Conservation (phyloP, 2,113 vertebrate genomes). For the Siphamia tubifer region DNA sequence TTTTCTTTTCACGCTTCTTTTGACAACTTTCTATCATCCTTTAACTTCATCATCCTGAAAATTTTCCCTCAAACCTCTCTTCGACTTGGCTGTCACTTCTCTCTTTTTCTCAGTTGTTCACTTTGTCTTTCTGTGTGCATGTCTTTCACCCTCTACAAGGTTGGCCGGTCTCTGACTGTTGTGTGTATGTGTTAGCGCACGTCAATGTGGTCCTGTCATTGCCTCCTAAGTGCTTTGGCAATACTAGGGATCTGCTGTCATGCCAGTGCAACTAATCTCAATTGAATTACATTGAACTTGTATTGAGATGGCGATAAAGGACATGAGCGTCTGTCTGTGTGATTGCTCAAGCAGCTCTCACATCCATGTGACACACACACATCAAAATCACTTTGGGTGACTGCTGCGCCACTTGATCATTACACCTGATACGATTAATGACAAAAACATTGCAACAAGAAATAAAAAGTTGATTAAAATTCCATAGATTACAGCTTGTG, state of each 20-base stretch:
- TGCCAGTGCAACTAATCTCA: conserved; percentile 79
- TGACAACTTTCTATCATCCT: conserved; percentile 36
- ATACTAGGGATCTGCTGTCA: conserved; percentile 80
- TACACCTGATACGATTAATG: conserved; percentile 5
- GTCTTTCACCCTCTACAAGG: conserved; percentile 25
- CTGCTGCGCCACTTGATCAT: conserved; percentile 6
- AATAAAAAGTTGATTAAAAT: conserved; percentile 1
- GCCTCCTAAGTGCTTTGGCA: conserved; percentile 81
- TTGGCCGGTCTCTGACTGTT: conserved; percentile 42
- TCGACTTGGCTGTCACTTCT: conserved; percentile 36
- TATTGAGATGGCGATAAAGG: conserved; percentile 70
- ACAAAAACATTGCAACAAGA: not conserved
- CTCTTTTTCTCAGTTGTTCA: not conserved
- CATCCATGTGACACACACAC: not conserved
- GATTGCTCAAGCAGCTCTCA: conserved; percentile 44
- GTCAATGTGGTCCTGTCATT: conserved; percentile 78
- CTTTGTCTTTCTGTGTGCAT: conserved; percentile 2
- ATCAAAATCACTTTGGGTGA: not conserved
- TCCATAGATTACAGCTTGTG: conserved; percentile 21
- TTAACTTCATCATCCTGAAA: conserved; percentile 38
- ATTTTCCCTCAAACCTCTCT: conserved; percentile 13
- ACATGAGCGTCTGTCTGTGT: conserved; percentile 54
- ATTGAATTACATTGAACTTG: conserved; percentile 78
- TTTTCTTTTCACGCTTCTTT: conserved; percentile 27
- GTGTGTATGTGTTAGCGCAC: conserved; percentile 63